phyloP scores from a whole-genome alignment of 2,113 vertebrate genomes.

The Antigone vipio region DNA sequence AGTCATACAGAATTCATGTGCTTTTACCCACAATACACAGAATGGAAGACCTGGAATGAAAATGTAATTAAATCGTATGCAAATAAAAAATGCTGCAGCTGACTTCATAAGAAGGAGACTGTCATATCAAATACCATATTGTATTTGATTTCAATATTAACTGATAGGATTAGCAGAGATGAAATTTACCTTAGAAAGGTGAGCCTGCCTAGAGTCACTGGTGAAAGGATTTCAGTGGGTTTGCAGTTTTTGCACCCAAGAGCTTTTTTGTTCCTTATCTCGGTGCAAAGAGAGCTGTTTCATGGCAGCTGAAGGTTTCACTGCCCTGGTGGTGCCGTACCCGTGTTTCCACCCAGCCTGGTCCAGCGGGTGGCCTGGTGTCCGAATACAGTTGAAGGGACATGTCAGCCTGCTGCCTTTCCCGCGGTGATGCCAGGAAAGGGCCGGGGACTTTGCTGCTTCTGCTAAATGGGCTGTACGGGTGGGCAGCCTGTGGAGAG shows the following conservation, averaged over 20 bases:
- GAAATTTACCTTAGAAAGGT: slow-evolving; percentile 72
- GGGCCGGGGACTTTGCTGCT: background rate
- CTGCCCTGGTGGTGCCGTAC: background rate
- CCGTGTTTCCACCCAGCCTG: background rate
- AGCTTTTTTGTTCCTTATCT: background rate
- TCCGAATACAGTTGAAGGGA: background rate
- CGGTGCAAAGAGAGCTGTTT: background rate
- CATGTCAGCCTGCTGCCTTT: background rate
- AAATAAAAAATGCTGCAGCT: slow-evolving; percentile 63
- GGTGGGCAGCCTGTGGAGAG: background rate
- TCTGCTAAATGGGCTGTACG: background rate
- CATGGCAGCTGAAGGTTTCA: background rate
- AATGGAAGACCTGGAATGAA: slow-evolving; percentile 28
- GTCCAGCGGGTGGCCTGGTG: background rate
- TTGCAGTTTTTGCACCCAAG: slow-evolving; percentile 21
- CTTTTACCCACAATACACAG: slow-evolving; percentile 1
- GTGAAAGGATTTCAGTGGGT: slow-evolving; percentile 2
- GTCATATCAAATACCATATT: slow-evolving; percentile 61
- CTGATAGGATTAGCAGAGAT: slow-evolving; percentile 70
- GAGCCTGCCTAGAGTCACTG: slow-evolving; percentile 41
- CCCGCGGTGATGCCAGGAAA: background rate
- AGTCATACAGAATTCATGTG: slow-evolving; percentile 36
- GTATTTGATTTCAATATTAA: slow-evolving; percentile 76
- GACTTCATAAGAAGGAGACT: slow-evolving; percentile 45
- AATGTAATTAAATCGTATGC: slow-evolving; percentile 69